Evolutionary conservation across 2,113 vertebrate species (phyloP), one percentile per base, ranked within the genome.

Genomic region (Apodemus sylvaticus): DNA sequence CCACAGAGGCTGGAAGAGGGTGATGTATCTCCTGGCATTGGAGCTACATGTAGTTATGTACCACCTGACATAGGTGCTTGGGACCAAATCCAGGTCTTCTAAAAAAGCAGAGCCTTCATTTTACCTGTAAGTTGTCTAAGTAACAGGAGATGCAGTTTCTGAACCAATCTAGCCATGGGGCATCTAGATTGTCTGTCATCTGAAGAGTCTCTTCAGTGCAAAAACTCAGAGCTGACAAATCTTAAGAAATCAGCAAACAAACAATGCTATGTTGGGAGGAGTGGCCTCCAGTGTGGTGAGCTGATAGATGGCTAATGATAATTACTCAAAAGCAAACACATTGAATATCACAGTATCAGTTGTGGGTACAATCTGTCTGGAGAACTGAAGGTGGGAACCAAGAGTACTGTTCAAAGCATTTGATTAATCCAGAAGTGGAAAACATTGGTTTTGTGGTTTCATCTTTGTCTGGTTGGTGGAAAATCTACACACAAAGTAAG

Each of bases 181-280:
- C 68, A 20, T 70, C 45, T 42, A 42, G 29, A 58, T 29, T 71
- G n/a, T 48, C 5, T 71, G 20, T 94, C 10, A 55, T 71, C 17
- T 60, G 24, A 96, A 8, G 16, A 96, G 3, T 71, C 64, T n/a
- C 34, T 82, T 55, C n/a, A 29, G 55, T 64, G 29, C 42, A 81
- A 53, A 91, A 64, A 88, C 79, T 88, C 26, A n/a, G 74, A 70
- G 26, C 4, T 68, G 16, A 68, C 60, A 70, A 60, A 66, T 68
- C 90, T 13, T 6, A 85, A 88, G 68, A 85, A 93, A 70, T 83
- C 36, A 62, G 85, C 36, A 86, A 87, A 83, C 78, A 87, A 82
- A 34, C 62, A 89, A 86, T 20, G 74, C 39, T 55, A 19, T 31
- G 1, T 48, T 66, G 24, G 71, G 55, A 79, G 6, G 42, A 42